Percentiles rank a stretch among this genome's conserved stretches.
These are phyloP conservation scores for Drosophila mimica DNA, from an alignment of 2,888 invertebrate genomes.

Conservation along the genomic window DNA sequence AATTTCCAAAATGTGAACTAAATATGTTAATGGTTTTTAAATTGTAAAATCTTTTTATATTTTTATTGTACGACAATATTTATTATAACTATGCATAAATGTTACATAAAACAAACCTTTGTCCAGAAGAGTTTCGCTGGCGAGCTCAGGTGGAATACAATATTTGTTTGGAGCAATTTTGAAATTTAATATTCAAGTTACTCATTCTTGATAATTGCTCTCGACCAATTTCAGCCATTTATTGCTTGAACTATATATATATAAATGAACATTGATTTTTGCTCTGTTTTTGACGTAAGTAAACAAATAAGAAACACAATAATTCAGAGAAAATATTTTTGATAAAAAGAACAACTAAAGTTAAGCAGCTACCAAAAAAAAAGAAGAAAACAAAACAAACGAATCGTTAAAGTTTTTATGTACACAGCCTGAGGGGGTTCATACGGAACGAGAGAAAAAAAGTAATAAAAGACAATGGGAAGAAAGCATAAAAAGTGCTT, in stretches of 20 bases:
- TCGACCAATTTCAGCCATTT: slow-evolving; percentile 8
- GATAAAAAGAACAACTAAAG: slow-evolving; percentile 24
- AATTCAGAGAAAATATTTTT: slow-evolving; percentile 36
- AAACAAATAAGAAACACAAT: background rate
- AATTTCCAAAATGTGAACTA: slow-evolving; percentile 6
- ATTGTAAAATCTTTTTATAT: slow-evolving; percentile 19
- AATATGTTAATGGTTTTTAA: slow-evolving; percentile 16
- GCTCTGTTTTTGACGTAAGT: slow-evolving; percentile 11
- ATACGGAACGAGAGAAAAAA: background rate
- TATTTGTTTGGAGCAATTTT: background rate
- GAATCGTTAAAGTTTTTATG: slow-evolving; percentile 9
- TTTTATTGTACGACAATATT: slow-evolving; percentile 22
- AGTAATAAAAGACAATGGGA: slow-evolving; percentile 29
- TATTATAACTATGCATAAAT: slow-evolving; percentile 17
- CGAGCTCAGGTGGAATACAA: slow-evolving; percentile 32
- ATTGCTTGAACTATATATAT: background rate
- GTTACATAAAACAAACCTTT: background rate
- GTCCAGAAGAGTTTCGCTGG: slow-evolving; percentile 40
- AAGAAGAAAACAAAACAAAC: background rate
- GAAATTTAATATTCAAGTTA: slow-evolving; percentile 1
- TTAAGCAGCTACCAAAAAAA: slow-evolving; percentile 12
- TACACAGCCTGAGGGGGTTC: slow-evolving; percentile 10
- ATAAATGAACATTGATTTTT: background rate
- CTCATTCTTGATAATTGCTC: background rate
- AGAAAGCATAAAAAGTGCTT: slow-evolving; percentile 34